Base-by-base conservation (phyloP, 1,140 invertebrate genomes). In the Drosophila quadrilineata region DNA sequence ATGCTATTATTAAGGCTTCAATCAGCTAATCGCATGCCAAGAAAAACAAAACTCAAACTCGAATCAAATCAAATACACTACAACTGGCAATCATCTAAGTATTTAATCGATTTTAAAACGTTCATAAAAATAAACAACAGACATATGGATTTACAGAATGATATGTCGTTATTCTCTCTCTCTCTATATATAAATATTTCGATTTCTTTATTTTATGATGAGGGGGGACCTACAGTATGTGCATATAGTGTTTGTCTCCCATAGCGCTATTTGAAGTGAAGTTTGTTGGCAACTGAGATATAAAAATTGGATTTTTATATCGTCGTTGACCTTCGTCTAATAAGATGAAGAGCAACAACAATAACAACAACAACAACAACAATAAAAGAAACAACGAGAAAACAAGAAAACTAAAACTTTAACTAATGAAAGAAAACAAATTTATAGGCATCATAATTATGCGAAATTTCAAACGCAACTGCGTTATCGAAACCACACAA, bases 391-490 rank as follows among this genome's bases (percentile, higher is more conserved):
- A 58, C 45, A 77, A 67, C 35, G 46, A 45, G 17, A 43, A 64
- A 69, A 68, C 58, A 57, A 63, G 43, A 70, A 60, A 73, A 75
- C 59, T 70, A 26, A 72, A 85, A 76, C 57, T 73, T 77, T 62
- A 57, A 69, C 79, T 85, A 84, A 79, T 86, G 79, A 86, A 84
- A 85, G 71, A 85, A 85, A 85, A 85, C 79, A 84, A 79, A 85
- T 85, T 85, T 85, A 85, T 85, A 85, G 79, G 79, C 79, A 85
- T 74, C 80, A 85, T 85, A 85, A 85, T 85, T 85, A 85, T 85
- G 79, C 79, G 80, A 85, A 85, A 79, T 85, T 75, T 85, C 73
- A 63, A n/a, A 76, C 71, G 52, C 54, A 69, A 60, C 71, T 53
- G 52, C 72, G 79, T 79, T 79, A 85, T 85, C 79, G 70, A 75